These are phyloP conservation scores for Nothocercus nigrocapillus DNA, from an alignment of 2,113 vertebrate genomes.

Conservation along the genomic window DNA sequence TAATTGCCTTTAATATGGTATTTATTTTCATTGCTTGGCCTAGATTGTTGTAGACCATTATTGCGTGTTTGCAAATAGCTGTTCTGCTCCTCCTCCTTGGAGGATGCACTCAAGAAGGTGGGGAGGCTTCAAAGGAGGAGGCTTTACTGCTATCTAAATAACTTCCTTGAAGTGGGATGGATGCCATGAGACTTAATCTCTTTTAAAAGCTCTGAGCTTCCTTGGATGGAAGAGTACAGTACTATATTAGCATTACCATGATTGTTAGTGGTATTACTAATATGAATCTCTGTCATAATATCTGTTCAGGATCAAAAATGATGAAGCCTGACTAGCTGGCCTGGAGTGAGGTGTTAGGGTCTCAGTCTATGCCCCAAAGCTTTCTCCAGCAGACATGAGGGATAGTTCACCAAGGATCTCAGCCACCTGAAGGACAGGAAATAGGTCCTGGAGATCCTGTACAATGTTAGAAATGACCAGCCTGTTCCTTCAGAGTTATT, in stretches of 20 bases:
- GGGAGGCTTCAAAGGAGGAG: background rate
- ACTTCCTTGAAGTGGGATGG: slow-evolving; percentile 21
- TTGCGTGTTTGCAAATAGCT: slow-evolving; percentile 39
- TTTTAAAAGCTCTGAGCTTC: background rate
- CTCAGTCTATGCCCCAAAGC: background rate
- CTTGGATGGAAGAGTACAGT: slow-evolving; percentile 13
- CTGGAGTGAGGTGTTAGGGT: background rate
- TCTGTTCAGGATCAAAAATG: background rate
- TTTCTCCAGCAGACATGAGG: background rate
- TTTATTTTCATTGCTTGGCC: slow-evolving; percentile 22
- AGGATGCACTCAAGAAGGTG: background rate
- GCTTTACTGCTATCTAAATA: background rate
- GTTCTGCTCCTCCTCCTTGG: slow-evolving; percentile 37
- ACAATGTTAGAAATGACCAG: background rate
- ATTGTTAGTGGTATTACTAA: slow-evolving; percentile 13
- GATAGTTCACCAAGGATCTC: background rate
- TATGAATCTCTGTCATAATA: slow-evolving; percentile 34
- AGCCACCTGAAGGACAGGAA: background rate
- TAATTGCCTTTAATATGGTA: background rate
- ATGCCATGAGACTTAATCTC: slow-evolving; percentile 35
- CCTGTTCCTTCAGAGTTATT: background rate
- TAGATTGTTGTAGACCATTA: slow-evolving; percentile 13
- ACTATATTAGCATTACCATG: slow-evolving; percentile 22
- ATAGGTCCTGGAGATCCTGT: background rate
- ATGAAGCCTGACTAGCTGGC: background rate